These are phyloP conservation scores for Lutra lutra DNA, from an alignment of 2,797 vertebrate genomes.

Conservation along the genomic window DNA sequence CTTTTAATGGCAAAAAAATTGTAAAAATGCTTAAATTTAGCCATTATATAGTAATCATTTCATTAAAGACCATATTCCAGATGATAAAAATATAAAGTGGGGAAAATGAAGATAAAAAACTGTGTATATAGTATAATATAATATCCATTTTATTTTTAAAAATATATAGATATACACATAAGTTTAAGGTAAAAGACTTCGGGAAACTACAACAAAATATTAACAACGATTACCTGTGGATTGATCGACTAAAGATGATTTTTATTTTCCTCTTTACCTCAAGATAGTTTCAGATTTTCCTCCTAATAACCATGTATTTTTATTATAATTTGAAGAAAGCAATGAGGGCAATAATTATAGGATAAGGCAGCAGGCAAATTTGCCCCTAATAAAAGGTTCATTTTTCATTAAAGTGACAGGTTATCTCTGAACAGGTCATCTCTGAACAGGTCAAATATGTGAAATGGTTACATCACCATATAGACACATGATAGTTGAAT, in stretches of 20 bases:
- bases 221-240: not conserved
- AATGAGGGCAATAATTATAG: conserved; percentile 3
- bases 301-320: not conserved
- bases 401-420: not conserved
- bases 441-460: not conserved
- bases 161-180: not conserved
- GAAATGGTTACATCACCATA: too few relatives aligned
- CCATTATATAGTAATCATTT: not conserved
- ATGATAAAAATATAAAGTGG: not conserved
- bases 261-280: conserved; percentile 46
- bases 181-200: not conserved
- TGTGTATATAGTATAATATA: not conserved
- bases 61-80: not conserved
- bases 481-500: accelerated
- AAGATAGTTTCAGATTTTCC: conserved; percentile 43
- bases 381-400: conserved; percentile 32
- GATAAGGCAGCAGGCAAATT: not conserved
- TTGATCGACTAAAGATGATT: not conserved
- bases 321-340: not conserved
- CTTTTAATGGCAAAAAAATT: not conserved
- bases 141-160: not conserved
- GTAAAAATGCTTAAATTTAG: not conserved
- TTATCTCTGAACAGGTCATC: not conserved
- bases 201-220: not conserved
- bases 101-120: not conserved